Evolutionary conservation across 2,113 vertebrate species (phyloP).

Genomic region (Gopherus flavomarginatus): DNA sequence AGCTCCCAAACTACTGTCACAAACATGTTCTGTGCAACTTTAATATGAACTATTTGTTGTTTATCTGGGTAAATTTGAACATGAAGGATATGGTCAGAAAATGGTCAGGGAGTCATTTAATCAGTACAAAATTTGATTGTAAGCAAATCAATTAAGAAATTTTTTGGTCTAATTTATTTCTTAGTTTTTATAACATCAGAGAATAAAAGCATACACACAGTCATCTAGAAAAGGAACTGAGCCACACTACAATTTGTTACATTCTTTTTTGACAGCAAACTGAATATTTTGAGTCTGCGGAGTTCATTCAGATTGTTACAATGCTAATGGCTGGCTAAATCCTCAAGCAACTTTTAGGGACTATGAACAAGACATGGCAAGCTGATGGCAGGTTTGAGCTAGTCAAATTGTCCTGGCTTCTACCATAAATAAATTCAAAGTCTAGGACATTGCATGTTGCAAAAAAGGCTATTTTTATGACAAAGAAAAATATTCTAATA

Average conservation of each 20-base stretch:
- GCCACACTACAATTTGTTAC: background rate
- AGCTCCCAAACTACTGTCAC: background rate
- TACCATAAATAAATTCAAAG: background rate
- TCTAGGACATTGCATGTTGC: background rate
- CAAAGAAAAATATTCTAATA: background rate
- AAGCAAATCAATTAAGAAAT: background rate
- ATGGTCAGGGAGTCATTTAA: background rate
- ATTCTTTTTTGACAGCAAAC: background rate
- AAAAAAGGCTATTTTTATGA: background rate
- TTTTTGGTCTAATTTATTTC: background rate
- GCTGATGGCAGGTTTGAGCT: background rate
- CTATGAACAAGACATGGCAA: background rate
- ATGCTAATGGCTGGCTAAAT: background rate
- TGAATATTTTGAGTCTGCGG: background rate
- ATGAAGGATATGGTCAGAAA: background rate
- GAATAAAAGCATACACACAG: background rate
- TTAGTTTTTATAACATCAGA: background rate
- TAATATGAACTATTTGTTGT: background rate
- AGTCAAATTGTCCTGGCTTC: background rate
- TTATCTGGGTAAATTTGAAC: background rate
- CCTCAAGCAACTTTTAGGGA: background rate
- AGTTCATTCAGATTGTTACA: background rate
- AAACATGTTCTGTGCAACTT: background rate
- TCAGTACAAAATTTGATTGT: background rate
- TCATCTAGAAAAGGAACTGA: background rate